A percentile compares a stretch with the other conserved stretches of the same genome.
Conservation (phyloP, 2,113 vertebrate genomes). For the Lepisosteus oculatus region DNA sequence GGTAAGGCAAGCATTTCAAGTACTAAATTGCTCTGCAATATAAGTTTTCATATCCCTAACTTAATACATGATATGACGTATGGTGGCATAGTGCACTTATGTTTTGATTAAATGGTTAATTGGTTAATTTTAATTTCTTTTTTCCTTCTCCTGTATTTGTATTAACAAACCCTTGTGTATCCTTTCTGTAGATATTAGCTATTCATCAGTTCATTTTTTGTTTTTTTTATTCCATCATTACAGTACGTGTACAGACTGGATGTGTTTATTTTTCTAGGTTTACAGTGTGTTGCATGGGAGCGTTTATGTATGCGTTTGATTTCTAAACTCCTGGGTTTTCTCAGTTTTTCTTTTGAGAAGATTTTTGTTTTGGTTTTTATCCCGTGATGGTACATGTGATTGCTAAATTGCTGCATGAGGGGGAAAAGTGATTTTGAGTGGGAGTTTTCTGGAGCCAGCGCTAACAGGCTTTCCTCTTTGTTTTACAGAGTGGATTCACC, state of each 20-base stretch:
- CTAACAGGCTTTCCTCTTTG: slow-evolving; percentile 34
- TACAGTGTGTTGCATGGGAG: slow-evolving; percentile 23
- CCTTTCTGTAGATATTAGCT: slow-evolving; percentile 24
- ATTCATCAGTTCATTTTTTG: slow-evolving; percentile 20
- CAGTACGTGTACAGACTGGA: slow-evolving; percentile 2
- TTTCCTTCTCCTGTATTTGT: not conserved
- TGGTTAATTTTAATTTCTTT: slow-evolving; percentile 25
- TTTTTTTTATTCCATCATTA: slow-evolving; percentile 12
- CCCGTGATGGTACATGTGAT: slow-evolving; percentile 45
- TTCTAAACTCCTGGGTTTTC: not conserved
- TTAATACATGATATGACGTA: slow-evolving; percentile 41
- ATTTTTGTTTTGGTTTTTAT: slow-evolving; percentile 25
- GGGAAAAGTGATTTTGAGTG: slow-evolving; percentile 14
- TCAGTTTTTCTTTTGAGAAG: not conserved
- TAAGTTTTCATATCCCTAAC: slow-evolving; percentile 42
- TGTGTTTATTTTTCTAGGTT: slow-evolving; percentile 15
- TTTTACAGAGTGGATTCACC: slow-evolving; percentile 90
- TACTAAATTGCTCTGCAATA: slow-evolving; percentile 55
- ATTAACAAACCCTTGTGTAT: slow-evolving; percentile 21
- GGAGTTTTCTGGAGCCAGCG: slow-evolving; percentile 5
- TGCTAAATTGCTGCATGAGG: slow-evolving; percentile 54
- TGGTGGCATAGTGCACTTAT: slow-evolving; percentile 59
- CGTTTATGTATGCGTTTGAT: slow-evolving; percentile 33
- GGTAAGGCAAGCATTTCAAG: slow-evolving; percentile 73
- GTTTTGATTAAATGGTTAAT: slow-evolving; percentile 33